These are phyloP conservation scores for Anableps anableps DNA, from an alignment of 2,797 vertebrate species.

Conservation along the genomic window DNA sequence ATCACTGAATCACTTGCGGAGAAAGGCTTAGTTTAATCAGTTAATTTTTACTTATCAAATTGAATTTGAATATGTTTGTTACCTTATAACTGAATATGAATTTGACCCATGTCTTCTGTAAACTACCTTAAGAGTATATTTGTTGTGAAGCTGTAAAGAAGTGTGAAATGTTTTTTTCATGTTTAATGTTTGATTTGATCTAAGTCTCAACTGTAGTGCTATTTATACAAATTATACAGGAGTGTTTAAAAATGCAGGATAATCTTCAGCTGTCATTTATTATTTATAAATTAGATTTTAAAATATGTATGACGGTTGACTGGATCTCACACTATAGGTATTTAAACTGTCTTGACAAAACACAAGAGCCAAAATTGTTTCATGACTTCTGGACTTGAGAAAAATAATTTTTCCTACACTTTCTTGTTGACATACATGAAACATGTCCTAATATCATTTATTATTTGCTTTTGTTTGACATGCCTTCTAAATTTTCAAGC, in stretches of 20 bases:
- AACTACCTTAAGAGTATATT: background rate
- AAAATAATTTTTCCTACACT: background rate
- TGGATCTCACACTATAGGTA: conserved; percentile 7
- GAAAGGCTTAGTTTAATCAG: background rate
- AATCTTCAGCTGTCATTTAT: conserved; percentile 14
- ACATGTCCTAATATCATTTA: background rate
- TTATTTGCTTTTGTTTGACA: background rate
- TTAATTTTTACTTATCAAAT: background rate
- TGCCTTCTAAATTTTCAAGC: background rate
- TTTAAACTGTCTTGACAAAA: conserved; percentile 38
- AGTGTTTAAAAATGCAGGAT: conserved; percentile 23
- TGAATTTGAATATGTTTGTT: background rate
- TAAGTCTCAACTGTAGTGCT: conserved; percentile 14
- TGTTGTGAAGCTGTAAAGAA: conserved; percentile 2
- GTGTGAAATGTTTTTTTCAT: background rate
- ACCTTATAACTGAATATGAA: no score
- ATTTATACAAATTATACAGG: conserved; percentile 30
- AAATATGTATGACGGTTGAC: conserved; percentile 23
- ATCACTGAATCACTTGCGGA: background rate
- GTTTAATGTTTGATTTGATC: background rate
- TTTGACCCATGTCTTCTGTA: background rate
- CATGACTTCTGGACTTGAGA: conserved; percentile 30
- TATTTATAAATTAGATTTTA: conserved; percentile 4
- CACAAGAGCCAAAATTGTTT: conserved; percentile 10
- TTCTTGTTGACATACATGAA: background rate